A percentile compares a stretch with the other conserved stretches of the same genome.
Evolutionary conservation across 2,113 vertebrate species (phyloP).

Genomic region (Muscicapa adusta): DNA sequence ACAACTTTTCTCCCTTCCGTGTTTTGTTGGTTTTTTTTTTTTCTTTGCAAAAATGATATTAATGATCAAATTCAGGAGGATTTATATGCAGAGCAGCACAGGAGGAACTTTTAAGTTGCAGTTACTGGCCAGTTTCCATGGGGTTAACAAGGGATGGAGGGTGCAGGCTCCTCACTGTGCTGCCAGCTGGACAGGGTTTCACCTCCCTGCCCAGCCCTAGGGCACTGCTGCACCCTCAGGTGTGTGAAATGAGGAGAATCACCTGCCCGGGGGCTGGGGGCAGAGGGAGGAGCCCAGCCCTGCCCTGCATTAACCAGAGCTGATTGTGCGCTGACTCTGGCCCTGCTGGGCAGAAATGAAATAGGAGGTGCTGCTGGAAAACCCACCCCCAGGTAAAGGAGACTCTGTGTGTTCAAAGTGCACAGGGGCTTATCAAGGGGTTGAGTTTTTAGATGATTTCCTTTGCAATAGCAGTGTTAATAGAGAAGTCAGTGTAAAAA

Average conservation of each 20-base stretch:
- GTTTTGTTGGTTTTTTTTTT: not conserved
- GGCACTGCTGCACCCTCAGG: fast-evolving
- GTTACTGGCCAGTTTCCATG: not conserved
- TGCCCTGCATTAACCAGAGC: not conserved
- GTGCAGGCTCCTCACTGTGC: fast-evolving
- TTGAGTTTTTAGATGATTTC: not conserved
- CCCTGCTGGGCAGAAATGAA: too few species aligned
- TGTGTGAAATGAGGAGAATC: not conserved
- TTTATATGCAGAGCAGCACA: not conserved
- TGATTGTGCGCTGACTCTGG: not conserved
- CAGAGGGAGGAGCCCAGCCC: not conserved
- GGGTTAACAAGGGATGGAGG: not conserved
- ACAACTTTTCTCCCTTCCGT: not conserved
- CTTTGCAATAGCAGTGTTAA: not conserved
- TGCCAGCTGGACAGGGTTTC: not conserved
- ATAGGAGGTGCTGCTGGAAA: not conserved
- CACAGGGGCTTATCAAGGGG: not conserved
- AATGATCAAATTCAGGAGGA: not conserved
- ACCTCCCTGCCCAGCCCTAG: fast-evolving
- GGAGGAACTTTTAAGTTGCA: not conserved
- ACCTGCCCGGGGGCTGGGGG: too few species aligned
- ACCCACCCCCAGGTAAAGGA: not conserved
- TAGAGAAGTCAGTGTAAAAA: not conserved
- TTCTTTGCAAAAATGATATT: not conserved
- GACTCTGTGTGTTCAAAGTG: too few species aligned